These are phyloP conservation scores for Syngnathus typhle DNA, from an alignment of 2,113 vertebrate genomes.

Conservation along the genomic window DNA sequence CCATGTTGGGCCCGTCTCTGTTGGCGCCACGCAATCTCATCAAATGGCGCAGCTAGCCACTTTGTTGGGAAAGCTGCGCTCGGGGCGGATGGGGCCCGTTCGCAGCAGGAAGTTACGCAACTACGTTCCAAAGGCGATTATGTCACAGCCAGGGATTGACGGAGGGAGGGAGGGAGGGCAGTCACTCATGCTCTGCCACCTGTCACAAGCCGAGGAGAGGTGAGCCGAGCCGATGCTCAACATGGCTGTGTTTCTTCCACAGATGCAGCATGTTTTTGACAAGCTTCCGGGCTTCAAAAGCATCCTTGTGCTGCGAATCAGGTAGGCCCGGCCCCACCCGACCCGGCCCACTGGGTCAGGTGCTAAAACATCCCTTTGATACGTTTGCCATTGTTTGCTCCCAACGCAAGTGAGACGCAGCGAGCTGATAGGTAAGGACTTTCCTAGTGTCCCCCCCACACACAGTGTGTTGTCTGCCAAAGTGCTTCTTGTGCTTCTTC, in stretches of 20 bases:
- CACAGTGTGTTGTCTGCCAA: background rate
- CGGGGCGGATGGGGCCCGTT: background rate
- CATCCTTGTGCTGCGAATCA: constrained; percentile 79
- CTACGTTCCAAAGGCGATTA: constrained; percentile 38
- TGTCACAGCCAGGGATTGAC: constrained; percentile 18
- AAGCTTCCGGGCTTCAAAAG: constrained; percentile 83
- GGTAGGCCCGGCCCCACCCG: constrained; percentile 53
- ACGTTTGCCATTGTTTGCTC: constrained; percentile 22
- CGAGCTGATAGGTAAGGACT: constrained; percentile 78
- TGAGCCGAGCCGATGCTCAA: background rate
- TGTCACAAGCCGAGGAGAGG: no score
- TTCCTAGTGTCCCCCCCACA: no score
- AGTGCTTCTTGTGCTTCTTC: background rate
- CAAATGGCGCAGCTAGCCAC: no score
- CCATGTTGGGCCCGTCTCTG: no score
- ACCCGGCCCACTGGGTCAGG: background rate
- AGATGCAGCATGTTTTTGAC: constrained; percentile 85
- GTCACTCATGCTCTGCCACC: background rate
- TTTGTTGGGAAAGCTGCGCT: no score
- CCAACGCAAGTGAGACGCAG: constrained; percentile 76
- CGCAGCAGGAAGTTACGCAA: constrained; percentile 23
- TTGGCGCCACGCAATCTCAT: no score
- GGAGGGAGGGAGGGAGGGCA: constrained; percentile 15
- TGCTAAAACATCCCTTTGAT: background rate
- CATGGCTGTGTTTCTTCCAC: constrained; percentile 17